Percentiles rank a stretch among this genome's conserved stretches.
Evolutionary conservation across 2,888 invertebrate genomes (phyloP).

Genomic region (Drosophila ezoana): DNA sequence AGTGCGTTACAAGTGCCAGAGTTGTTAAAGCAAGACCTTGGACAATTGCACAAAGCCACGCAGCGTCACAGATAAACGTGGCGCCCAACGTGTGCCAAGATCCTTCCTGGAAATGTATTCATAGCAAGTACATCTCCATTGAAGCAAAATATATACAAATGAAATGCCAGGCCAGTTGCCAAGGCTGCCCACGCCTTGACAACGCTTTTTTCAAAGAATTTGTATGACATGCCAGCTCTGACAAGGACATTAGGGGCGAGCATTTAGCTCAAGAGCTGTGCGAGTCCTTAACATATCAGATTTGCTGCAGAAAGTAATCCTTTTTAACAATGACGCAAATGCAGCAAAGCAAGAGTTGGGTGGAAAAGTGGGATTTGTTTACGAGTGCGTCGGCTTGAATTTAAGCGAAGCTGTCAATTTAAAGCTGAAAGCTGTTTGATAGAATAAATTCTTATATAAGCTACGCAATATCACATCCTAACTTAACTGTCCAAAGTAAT

Average conservation of each 20-base stretch:
- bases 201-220: constrained; percentile 15
- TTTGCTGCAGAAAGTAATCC: background rate
- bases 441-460: too few relatives aligned
- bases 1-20: constrained; percentile 47
- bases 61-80: constrained; percentile 25
- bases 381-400: too few relatives aligned
- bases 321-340: too few relatives aligned
- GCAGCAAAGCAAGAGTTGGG: too few relatives aligned
- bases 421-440: too few relatives aligned
- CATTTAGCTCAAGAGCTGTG: background rate
- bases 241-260: constrained; percentile 28
- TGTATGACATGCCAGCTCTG: constrained; percentile 13
- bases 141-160: constrained; percentile 24
- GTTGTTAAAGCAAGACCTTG: constrained; percentile 61
- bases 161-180: constrained; percentile 10
- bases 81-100: constrained; percentile 22
- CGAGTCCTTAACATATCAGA: background rate
- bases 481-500: too few relatives aligned
- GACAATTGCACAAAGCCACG: constrained; percentile 14
- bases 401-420: too few relatives aligned
- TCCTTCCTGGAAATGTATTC: constrained; percentile 38
- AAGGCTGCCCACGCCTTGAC: constrained; percentile 24
- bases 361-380: too few relatives aligned
- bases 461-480: too few relatives aligned
- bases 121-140: constrained; percentile 30